Conservation (phyloP, 2,113 vertebrate species). For the Myotis davidii region DNA sequence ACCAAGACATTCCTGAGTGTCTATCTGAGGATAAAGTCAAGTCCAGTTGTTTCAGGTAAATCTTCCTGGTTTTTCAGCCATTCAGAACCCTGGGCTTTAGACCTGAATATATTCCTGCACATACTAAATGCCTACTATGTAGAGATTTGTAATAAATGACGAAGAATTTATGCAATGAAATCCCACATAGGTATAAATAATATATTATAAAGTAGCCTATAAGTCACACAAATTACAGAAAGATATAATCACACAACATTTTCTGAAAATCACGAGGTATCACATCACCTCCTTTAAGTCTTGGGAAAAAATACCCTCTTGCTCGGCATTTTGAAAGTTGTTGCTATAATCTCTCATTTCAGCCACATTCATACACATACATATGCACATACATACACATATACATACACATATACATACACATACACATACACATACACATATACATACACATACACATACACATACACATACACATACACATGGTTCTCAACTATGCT, state of each 20-base stretch:
- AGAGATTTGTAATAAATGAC: neutral
- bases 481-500: neutral
- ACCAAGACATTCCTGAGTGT: neutral
- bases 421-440: too few relatives aligned
- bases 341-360: neutral
- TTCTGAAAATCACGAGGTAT: neutral
- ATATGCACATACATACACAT: too few relatives aligned
- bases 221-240: neutral
- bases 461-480: too few relatives aligned
- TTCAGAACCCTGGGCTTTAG: neutral
- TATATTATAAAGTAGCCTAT: neutral
- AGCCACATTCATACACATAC: neutral
- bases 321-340: neutral
- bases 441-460: too few relatives aligned
- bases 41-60: neutral
- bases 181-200: neutral
- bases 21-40: neutral
- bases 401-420: too few relatives aligned
- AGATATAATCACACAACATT: neutral
- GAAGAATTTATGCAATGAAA: neutral
- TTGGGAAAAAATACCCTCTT: neutral
- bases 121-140: neutral
- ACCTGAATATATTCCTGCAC: neutral
- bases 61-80: neutral
- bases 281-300: neutral